Evolutionary conservation across 2,113 vertebrate genomes (phyloP).

Genomic region (Grammomys dolichurus): DNA sequence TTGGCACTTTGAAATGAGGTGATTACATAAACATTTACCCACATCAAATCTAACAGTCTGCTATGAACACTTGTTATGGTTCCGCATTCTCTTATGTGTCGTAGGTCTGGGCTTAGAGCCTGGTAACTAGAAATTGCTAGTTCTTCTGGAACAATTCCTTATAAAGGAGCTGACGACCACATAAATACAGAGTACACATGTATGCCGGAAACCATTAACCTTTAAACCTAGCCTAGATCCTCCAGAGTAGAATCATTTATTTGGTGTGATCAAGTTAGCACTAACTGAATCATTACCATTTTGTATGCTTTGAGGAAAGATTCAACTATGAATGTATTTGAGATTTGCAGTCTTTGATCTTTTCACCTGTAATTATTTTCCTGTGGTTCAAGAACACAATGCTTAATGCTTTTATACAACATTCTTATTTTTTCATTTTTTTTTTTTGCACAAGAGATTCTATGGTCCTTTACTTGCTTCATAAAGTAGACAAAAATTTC

Average conservation of each 20-base stretch:
- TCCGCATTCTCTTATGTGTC: neutral
- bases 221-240: neutral
- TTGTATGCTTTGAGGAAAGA: neutral
- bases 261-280: conserved; percentile 36
- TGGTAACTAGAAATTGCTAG: conserved; percentile 23
- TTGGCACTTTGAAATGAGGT: conserved; percentile 9
- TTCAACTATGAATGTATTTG: neutral
- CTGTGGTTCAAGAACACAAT: neutral
- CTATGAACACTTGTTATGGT: neutral
- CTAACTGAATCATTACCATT: conserved; percentile 37
- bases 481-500: neutral
- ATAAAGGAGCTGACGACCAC: conserved; percentile 10
- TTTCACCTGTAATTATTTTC: conserved; percentile 17
- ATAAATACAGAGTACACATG: conserved; percentile 16
- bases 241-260: conserved; percentile 45
- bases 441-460: neutral
- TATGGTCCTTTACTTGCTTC: neutral
- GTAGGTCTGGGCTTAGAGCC: neutral
- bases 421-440: neutral
- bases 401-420: neutral
- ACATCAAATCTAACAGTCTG: neutral
- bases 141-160: conserved; percentile 21
- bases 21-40: neutral
- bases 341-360: neutral
- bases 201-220: conserved; percentile 57